These are phyloP conservation scores for Saturnia japonica DNA, from an alignment of 2,888 invertebrate species.

Conservation along the genomic window DNA sequence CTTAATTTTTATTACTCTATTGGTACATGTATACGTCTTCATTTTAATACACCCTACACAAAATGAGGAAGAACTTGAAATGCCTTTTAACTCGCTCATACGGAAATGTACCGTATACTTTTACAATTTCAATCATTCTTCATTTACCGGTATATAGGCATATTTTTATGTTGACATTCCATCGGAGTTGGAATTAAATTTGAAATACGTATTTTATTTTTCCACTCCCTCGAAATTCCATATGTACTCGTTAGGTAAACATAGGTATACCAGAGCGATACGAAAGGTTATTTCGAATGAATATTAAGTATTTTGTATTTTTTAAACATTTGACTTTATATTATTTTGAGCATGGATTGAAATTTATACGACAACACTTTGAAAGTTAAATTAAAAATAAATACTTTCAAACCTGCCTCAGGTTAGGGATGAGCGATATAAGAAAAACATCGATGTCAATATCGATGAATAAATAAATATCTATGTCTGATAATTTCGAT, in stretches of 20 bases:
- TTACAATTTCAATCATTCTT: slow-evolving; percentile 1
- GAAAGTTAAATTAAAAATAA: too few relatives aligned
- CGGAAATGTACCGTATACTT: neutral
- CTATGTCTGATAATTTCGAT: too few relatives aligned
- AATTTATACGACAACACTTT: neutral
- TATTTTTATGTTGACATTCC: neutral
- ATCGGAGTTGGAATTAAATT: neutral
- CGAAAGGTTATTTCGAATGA: neutral
- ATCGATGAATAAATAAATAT: too few relatives aligned
- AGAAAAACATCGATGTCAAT: too few relatives aligned
- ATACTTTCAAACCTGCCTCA: too few relatives aligned
- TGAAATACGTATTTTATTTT: neutral
- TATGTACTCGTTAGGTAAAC: too few relatives aligned
- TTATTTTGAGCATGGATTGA: neutral
- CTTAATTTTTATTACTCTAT: neutral
- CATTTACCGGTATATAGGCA: neutral
- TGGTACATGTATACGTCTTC: neutral
- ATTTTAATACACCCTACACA: neutral
- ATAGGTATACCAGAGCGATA: neutral
- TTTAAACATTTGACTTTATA: too few relatives aligned
- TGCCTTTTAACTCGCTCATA: neutral
- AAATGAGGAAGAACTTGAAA: neutral
- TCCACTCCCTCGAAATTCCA: neutral
- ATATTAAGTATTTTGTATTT: neutral
- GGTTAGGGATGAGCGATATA: too few relatives aligned